Evolutionary conservation across 2,113 vertebrate genomes (phyloP).

Genomic region (Reinhardtius hippoglossoides): DNA sequence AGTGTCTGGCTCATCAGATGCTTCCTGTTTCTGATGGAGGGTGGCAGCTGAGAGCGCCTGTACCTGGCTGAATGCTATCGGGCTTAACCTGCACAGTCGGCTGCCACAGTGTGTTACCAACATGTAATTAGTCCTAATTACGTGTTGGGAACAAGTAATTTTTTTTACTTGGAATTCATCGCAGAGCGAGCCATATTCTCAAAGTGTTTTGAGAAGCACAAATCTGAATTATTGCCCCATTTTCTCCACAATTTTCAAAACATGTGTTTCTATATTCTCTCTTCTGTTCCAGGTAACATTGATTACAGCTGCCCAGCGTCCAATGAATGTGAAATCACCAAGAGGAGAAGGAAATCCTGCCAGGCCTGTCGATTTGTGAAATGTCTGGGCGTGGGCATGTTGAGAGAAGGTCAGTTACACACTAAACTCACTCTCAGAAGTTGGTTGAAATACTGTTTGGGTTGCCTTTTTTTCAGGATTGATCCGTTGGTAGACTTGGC

Average conservation of each 20-base stretch:
- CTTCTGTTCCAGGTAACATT: conserved; percentile 77
- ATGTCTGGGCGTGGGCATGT: conserved; percentile 82
- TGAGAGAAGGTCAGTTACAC: conserved; percentile 80
- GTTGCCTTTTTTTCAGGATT: conserved; percentile 11
- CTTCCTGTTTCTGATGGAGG: conserved; percentile 67
- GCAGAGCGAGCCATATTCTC: no score
- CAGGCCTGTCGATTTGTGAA: conserved; percentile 84
- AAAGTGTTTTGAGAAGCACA: background rate
- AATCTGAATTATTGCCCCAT: background rate
- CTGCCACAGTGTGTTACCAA: background rate
- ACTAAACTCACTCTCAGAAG: conserved; percentile 19
- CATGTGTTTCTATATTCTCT: background rate
- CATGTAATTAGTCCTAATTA: background rate
- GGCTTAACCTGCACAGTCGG: conserved; percentile 38
- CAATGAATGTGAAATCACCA: conserved; percentile 84
- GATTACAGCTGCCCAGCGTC: conserved; percentile 83
- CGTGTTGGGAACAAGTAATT: background rate
- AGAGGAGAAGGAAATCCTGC: conserved; percentile 83
- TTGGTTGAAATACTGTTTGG: conserved; percentile 23
- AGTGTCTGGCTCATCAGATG: conserved; percentile 66
- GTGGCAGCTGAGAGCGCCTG: conserved; percentile 62
- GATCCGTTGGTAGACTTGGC: conserved; percentile 25
- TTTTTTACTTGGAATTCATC: background rate
- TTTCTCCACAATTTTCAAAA: background rate
- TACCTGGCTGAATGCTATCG: conserved; percentile 45